These are phyloP conservation scores for Pristiophorus japonicus DNA, from an alignment of 2,113 vertebrate genomes.

Conservation along the genomic window DNA sequence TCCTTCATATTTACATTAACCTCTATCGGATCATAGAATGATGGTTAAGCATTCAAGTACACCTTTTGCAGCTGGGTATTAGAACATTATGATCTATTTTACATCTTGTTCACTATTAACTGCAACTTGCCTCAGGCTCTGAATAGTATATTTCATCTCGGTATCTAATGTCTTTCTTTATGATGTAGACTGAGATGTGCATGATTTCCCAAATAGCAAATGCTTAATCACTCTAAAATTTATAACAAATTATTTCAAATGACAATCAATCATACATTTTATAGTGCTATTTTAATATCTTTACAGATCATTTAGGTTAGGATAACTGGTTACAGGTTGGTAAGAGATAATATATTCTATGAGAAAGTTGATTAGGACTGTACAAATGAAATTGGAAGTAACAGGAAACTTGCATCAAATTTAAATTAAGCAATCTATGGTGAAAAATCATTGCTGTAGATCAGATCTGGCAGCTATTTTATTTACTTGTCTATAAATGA, in stretches of 20 bases:
- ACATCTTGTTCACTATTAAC: constrained; percentile 4
- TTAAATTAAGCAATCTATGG: background rate
- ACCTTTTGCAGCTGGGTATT: background rate
- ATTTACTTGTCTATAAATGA: background rate
- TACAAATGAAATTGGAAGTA: constrained; percentile 35
- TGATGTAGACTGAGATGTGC: constrained; percentile 27
- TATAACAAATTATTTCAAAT: constrained; percentile 45
- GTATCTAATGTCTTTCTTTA: constrained; percentile 32
- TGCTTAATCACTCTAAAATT: constrained; percentile 12
- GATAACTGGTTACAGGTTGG: constrained; percentile 60
- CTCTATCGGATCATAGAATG: background rate
- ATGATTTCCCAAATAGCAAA: constrained; percentile 24
- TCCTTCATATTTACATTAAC: background rate
- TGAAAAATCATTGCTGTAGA: background rate
- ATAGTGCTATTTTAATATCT: constrained; percentile 55
- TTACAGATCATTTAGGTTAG: constrained; percentile 57
- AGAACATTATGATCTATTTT: constrained; percentile 13
- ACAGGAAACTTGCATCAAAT: constrained; percentile 20
- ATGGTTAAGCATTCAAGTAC: background rate
- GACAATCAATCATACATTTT: constrained; percentile 54
- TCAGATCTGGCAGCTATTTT: background rate
- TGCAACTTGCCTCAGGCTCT: constrained; percentile 17
- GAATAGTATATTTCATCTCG: constrained; percentile 10
- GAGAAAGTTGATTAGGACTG: constrained; percentile 63
- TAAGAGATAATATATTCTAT: constrained; percentile 59